Evolutionary conservation across 2,888 invertebrate species (phyloP), one percentile per base, ranked within the genome.

Genomic region (Polydrusus cervinus): DNA sequence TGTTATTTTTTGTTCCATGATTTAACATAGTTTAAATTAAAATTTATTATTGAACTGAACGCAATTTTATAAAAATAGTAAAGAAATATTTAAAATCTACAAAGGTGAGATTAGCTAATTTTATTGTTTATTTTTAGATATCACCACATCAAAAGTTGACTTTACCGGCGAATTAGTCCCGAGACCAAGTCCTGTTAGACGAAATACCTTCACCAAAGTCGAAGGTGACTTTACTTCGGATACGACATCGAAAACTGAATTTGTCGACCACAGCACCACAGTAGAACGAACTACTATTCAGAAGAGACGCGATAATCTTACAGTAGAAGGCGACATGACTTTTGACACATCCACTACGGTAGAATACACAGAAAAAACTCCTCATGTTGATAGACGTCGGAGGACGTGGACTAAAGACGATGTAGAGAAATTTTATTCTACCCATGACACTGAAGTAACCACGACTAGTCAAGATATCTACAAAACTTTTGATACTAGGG

Each of bases 121-220:
- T 34, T 8, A 34, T 34, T 34, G 9, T 34, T 64, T 20, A 61
- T 20, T 88, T 89, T 79, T 86, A 94, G 94, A 92, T 87, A 89
- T 90, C 72, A 94, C 94, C 74, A 94, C 94, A 65, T 89, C 90
- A 66, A 91, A 92, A 81, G 87, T 90, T 76, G 93, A 92, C 83
- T 94, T 91, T 85, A 93, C 92, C 78, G 91, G 92, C n/a, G 90
- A 91, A 85, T 89, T 90, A 78, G 89, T 90, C 6, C 92, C 92
- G 83, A 89, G 92, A 81, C 89, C 92, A 53, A 91, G 89, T 83
- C 91, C 92, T 74, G 90, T 93, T 61, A 89, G 94, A 80, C 90
- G 94, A 68, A 93, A 94, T 82, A 94, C 94, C 0, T 94, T 92
- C 89, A 94, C 94, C 0, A 94, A 94, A 85, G 88, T 93, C 55